Evolutionary conservation across 37 sponge, comb jelly and placozoan species (phyloP), one percentile per base, ranked within the genome.

Genomic region (Ianthella basta): DNA sequence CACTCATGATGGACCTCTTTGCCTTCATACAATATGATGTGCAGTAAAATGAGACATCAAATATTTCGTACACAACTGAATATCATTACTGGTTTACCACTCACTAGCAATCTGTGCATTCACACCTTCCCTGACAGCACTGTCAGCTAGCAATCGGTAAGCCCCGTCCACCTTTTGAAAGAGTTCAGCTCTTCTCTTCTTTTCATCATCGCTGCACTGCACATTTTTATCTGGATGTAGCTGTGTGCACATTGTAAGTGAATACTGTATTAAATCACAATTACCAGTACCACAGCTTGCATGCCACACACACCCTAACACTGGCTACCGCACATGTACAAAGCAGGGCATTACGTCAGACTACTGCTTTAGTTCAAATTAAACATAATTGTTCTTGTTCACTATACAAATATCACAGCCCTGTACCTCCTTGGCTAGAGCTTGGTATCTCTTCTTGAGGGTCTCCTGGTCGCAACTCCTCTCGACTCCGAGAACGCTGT

Each of bases 131-230:
- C 70, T n/a, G 33, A 34, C 70, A 32, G 32, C 34, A 1, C 10
- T 12, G 6, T 69, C 34, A 15, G 29, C 33, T 30, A 69, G 3
- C 34, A 69, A 10, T n/a, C 34, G 33, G 35, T 69, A 69, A 13
- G 70, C 70, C 35, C 34, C 25, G 29, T 69, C 70, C 70, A 69
- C 70, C 1, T 69, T 69, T 33, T 69, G 70, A 69, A 69, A 69
- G 1, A n/a, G 10, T 69, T 30, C 34, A 4, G 70, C 34, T 30
- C 25, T 69, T 30, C 34, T 35, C 34, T 30, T 69, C 8, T 18
- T 69, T 33, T 69, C 70, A 30, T 32, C 32, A 34, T 13, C 33
- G 19, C 70, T 35, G 34, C 29, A 35, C 18, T 30, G 18, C 25
- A 34, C 15, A 35, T 69, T 69, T 35, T 30, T 69, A 34, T 69